These are phyloP conservation scores for Sebastes dallii DNA, from an alignment of 2,797 vertebrate species.

Conservation along the genomic window DNA sequence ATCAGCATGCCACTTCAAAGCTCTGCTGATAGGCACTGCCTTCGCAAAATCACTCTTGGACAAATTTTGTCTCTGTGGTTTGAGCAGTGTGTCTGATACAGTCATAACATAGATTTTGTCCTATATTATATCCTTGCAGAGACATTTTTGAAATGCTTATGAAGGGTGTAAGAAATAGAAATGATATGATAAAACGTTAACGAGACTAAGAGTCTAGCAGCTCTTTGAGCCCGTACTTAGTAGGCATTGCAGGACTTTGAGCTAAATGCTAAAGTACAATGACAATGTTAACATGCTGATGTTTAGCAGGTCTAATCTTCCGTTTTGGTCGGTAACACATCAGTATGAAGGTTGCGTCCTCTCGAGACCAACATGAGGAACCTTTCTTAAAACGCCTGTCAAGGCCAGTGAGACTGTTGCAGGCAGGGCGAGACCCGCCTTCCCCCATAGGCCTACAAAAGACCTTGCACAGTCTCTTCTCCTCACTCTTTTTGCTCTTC, in stretches of 20 bases:
- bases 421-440: not conserved
- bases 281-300: not conserved
- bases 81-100: constrained; percentile 39
- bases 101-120: constrained; percentile 46
- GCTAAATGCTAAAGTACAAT: not conserved
- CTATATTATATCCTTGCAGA: constrained; percentile 15
- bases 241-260: not conserved
- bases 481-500: not conserved
- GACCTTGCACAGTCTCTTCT: not conserved
- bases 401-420: not conserved
- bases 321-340: not conserved
- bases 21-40: constrained; percentile 49
- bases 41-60: constrained; percentile 43
- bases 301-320: not conserved
- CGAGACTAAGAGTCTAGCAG: not conserved
- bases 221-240: not conserved
- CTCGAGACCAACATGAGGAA: not conserved
- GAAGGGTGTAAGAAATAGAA: not conserved
- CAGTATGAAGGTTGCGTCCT: not conserved
- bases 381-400: not conserved
- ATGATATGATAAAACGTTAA: not conserved
- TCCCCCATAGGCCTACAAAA: not conserved
- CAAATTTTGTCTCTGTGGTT: constrained; percentile 45
- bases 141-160: constrained; percentile 21
- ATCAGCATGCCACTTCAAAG: constrained; percentile 64